phyloP scores from a whole-genome alignment of 2,113 vertebrate species.

The Catharus bicknelli region DNA sequence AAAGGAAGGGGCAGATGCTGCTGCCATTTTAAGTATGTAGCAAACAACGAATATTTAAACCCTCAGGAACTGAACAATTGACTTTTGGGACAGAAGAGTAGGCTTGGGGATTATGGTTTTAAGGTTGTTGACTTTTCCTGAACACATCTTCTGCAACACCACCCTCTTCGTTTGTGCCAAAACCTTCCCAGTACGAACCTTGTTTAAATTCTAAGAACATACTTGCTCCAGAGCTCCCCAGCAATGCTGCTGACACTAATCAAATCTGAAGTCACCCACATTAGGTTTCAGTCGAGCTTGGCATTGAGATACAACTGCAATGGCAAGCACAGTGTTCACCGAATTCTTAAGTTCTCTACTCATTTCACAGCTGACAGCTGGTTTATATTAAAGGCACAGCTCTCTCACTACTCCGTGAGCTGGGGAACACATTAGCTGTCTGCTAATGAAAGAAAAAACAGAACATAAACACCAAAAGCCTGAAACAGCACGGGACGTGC shows the following conservation, averaged over 20 bases:
- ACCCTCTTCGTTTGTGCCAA: not conserved
- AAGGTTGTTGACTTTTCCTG: not conserved
- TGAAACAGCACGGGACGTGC: not conserved
- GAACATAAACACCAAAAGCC: not conserved
- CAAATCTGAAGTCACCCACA: slow-evolving; percentile 5
- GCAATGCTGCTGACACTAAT: slow-evolving; percentile 1
- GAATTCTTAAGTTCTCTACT: slow-evolving; percentile 1
- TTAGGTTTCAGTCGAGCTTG: not conserved
- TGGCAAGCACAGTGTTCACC: not conserved
- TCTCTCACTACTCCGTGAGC: not conserved
- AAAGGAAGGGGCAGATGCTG: not conserved
- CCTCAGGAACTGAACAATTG: not conserved
- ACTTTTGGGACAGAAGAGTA: not conserved
- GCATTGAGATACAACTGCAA: not conserved
- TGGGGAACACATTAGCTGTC: not conserved
- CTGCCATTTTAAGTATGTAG: not conserved
- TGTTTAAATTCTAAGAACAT: not conserved
- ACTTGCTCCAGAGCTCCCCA: not conserved
- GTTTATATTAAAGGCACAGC: not conserved
- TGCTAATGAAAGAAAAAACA: not conserved
- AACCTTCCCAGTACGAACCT: not conserved
- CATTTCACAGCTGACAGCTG: slow-evolving; percentile 37
- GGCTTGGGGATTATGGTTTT: not conserved
- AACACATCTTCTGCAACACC: not conserved
- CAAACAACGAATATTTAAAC: not conserved